These are phyloP conservation scores for Gymnorhina tibicen DNA, from an alignment of 2,113 vertebrate species.

Conservation along the genomic window DNA sequence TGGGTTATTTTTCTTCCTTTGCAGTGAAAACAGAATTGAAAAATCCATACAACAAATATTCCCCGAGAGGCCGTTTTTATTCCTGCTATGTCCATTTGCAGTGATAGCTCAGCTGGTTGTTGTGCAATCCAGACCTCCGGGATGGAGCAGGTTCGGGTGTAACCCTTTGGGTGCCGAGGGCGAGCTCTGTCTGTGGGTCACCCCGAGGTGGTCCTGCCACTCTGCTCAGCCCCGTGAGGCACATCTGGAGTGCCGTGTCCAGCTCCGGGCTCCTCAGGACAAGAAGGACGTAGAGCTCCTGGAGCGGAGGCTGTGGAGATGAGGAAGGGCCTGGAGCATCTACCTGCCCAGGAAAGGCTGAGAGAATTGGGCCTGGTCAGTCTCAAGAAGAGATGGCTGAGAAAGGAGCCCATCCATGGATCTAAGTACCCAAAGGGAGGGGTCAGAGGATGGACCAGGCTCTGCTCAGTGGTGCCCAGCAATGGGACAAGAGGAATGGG, in stretches of 20 bases:
- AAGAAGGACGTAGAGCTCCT: not conserved
- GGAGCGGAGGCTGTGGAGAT: not conserved
- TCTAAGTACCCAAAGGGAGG: not conserved
- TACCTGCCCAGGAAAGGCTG: rapidly evolving
- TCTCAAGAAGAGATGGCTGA: not conserved
- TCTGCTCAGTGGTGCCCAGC: not conserved
- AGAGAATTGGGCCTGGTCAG: not conserved
- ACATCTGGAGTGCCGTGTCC: not conserved
- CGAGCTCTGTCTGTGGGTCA: not conserved
- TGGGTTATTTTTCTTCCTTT: slow-evolving; percentile 36
- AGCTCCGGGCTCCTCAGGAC: not conserved
- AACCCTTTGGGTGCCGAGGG: slow-evolving; percentile 1
- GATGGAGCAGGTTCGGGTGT: slow-evolving; percentile 5
- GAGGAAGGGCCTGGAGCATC: not conserved
- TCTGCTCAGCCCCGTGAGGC: not conserved
- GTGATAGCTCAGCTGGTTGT: not conserved
- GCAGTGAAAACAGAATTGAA: slow-evolving; percentile 3
- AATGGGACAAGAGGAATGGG: not conserved
- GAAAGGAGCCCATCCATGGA: not conserved
- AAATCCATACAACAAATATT: not conserved
- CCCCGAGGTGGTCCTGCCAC: not conserved
- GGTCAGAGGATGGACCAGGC: not conserved
- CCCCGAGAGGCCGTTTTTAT: slow-evolving; percentile 36
- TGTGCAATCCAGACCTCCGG: not conserved
- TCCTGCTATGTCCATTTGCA: slow-evolving; percentile 8